Percentiles rank a stretch among this genome's conserved stretches.
Conservation (phyloP, 92 coral and sea anemone species). For the Porites evermanni region DNA sequence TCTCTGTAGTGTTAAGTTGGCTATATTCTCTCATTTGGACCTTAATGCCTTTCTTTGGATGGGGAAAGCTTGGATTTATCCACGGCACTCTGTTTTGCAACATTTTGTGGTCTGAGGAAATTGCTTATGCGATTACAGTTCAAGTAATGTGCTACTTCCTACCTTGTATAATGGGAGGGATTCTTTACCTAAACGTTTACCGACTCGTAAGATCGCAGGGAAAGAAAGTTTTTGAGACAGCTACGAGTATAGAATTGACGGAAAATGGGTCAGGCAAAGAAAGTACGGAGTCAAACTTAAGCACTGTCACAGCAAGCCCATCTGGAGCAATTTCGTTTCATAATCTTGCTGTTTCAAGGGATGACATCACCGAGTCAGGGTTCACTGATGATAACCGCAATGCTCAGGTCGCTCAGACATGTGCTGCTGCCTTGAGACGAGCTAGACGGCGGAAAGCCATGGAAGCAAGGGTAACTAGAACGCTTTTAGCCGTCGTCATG, state of each 20-base stretch:
- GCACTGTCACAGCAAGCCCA: background rate
- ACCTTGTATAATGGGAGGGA: conserved; percentile 76
- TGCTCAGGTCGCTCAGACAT: conserved; percentile 14
- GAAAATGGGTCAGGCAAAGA: background rate
- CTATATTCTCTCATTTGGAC: conserved; percentile 86
- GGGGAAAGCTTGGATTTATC: conserved; percentile 92
- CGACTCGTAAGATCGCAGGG: conserved; percentile 73
- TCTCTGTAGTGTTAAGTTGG: conserved; percentile 76
- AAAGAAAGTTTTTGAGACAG: conserved; percentile 51
- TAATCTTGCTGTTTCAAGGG: conserved; percentile 18
- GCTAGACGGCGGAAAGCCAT: conserved; percentile 64
- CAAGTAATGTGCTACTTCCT: conserved; percentile 85
- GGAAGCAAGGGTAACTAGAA: conserved; percentile 91
- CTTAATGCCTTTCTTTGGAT: conserved; percentile 89
- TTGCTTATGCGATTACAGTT: conserved; percentile 76
- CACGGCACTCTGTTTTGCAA: conserved; percentile 93
- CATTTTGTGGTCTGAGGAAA: conserved; percentile 82
- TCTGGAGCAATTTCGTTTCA: conserved; percentile 1
- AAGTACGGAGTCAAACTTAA: conserved; percentile 8
- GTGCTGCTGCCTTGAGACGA: conserved; percentile 23
- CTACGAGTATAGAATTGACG: conserved; percentile 11
- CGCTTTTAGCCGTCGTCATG: conserved; percentile 83
- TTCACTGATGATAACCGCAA: background rate
- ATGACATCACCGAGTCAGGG: conserved; percentile 7
- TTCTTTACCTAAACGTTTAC: conserved; percentile 77